phyloP scores from a whole-genome alignment of 2,888 invertebrate species.

The Petrophora chlorosata region DNA sequence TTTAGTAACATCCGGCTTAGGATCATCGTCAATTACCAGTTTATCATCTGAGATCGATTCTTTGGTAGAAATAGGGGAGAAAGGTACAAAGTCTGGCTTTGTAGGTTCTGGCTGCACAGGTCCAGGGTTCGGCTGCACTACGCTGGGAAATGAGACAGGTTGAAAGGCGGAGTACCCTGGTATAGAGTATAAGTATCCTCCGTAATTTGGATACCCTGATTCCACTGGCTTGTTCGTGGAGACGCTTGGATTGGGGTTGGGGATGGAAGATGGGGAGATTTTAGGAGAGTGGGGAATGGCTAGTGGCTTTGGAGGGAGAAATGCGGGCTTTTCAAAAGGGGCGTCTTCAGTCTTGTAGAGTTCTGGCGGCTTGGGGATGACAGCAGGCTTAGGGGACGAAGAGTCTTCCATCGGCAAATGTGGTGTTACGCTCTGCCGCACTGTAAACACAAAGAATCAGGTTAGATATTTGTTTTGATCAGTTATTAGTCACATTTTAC shows the following conservation, averaged over 20 bases:
- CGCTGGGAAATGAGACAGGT: conserved; percentile 62
- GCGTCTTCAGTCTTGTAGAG: conserved; percentile 45
- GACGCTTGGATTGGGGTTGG: conserved; percentile 75
- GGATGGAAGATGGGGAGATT: conserved; percentile 78
- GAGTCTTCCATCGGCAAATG: conserved; percentile 40
- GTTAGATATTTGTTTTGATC: conserved; percentile 5
- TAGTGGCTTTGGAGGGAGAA: conserved; percentile 53
- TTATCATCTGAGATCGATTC: conserved; percentile 41
- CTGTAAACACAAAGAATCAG: conserved; percentile 36
- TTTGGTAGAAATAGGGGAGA: conserved; percentile 35
- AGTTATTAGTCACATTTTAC: neutral
- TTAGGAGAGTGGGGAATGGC: conserved; percentile 68
- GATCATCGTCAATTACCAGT: conserved; percentile 34
- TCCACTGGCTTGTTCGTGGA: conserved; percentile 65
- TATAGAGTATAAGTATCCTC: conserved; percentile 70
- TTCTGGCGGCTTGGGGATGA: conserved; percentile 58
- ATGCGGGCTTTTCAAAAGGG: conserved; percentile 59
- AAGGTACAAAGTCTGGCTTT: conserved; percentile 49
- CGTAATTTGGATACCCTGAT: conserved; percentile 63
- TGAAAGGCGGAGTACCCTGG: conserved; percentile 79
- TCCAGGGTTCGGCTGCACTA: conserved; percentile 49
- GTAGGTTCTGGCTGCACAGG: conserved; percentile 42
- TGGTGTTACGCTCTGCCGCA: conserved; percentile 32
- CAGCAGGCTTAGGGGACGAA: conserved; percentile 48
- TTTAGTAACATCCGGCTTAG: conserved; percentile 37